phyloP scores from a whole-genome alignment of 2,888 invertebrate species.

The Mesoligia furuncula region DNA sequence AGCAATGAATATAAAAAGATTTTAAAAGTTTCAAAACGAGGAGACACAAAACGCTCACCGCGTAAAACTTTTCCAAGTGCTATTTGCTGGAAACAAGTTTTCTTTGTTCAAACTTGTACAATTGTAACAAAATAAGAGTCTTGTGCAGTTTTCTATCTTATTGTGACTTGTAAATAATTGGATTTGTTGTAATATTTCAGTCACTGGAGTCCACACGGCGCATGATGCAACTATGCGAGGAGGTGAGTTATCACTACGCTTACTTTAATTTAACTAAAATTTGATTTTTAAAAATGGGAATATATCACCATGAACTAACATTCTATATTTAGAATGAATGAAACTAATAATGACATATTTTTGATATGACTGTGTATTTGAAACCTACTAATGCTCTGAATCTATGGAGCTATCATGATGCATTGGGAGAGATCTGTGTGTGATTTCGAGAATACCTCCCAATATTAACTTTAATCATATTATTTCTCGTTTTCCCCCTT shows the following conservation, averaged over 20 bases:
- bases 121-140: constrained; percentile 26
- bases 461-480: constrained; percentile 45
- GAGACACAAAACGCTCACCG: constrained; percentile 5
- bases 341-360: constrained; percentile 15
- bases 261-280: constrained; percentile 25
- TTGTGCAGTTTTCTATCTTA: constrained; percentile 26
- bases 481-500: constrained; percentile 27
- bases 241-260: constrained; percentile 91
- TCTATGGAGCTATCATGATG: constrained; percentile 10
- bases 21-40: constrained; percentile 19
- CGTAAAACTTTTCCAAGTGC: constrained; percentile 20
- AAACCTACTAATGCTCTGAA: constrained; percentile 32
- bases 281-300: constrained; percentile 24
- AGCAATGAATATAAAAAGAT: constrained; percentile 17
- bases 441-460: constrained; percentile 81
- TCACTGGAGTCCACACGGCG: constrained; percentile 97
- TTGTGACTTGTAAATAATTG: constrained; percentile 38
- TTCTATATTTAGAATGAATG: constrained; percentile 7
- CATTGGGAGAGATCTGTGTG: constrained; percentile 69
- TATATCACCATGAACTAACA: constrained; percentile 30
- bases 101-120: constrained; percentile 39
- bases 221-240: constrained; percentile 97
- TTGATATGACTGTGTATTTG: constrained; percentile 27
- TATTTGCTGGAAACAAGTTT: constrained; percentile 23
- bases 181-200: constrained; percentile 90